Evolutionary conservation across 2,888 invertebrate genomes (phyloP), one percentile per base, ranked within the genome.

Genomic region (Aspidiotus destructor): DNA sequence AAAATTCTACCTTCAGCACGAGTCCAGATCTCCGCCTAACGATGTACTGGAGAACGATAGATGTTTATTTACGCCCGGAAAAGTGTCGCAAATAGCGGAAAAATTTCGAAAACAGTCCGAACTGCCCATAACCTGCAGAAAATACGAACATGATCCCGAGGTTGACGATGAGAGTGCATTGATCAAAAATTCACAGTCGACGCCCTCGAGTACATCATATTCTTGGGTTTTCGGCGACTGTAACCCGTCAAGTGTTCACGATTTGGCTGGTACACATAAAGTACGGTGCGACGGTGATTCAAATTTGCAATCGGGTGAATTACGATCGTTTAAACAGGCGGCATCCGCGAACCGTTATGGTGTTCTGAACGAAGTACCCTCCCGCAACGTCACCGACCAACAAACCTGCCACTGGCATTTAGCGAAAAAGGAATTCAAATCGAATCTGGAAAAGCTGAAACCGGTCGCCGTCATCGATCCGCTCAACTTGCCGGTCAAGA

Each of bases 101-200:
- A 81, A 81, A 16, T 81, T 81, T 70, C 81, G 81, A 73, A 80
- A 80, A 77, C 79, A 81, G 71, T 72, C 80, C 54, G 78, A 77
- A 5, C 81, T 80, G 72, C 81, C 80, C 74, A 78, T 79, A 41
- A 52, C 13, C 5, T 52, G 72, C 76, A 10, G 76, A 77, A 72
- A 73, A 76, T 7, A 5, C 28, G 28, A 28, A 28, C 28, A 28
- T 1, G 15, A 41, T 16, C 60, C n/a, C 40, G 55, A 41, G 2
- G 15, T 28, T 8, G 41, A 52, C 40, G n/a, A 54, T 48, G 67
- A 67, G 2, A 68, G 62, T 57, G 67, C 69, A 60, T 61, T 65
- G 42, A 69, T 70, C 53, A 70, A 68, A 44, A 62, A 69, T 15
- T 16, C n/a, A 7, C 15, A 28, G 41, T 41, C 58, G 41, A 61